Percentiles rank a stretch among this genome's conserved stretches.
These are phyloP conservation scores for Gnathonemus echidnorhynchus DNA, from an alignment of 2,113 vertebrate species.

Conservation along the genomic window DNA sequence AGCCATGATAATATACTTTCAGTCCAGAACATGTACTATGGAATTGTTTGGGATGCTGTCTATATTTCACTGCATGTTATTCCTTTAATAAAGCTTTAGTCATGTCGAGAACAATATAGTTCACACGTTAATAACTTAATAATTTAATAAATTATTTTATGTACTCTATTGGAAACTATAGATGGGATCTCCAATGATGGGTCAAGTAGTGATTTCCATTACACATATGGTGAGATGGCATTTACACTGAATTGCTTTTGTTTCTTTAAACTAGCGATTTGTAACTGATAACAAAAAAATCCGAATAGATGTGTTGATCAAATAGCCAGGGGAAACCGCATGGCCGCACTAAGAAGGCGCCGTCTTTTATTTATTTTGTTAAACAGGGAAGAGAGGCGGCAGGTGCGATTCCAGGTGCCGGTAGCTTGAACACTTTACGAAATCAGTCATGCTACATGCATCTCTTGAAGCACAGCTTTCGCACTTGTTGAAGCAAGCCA, in stretches of 20 bases:
- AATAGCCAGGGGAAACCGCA: neutral
- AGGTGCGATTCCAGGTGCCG: constrained; percentile 23
- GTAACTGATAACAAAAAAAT: neutral
- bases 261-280: neutral
- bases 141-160: neutral
- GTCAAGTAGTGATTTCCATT: neutral
- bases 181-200: neutral
- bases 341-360: neutral
- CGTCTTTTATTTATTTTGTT: constrained; percentile 22
- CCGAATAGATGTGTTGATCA: neutral
- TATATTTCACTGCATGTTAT: neutral
- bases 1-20: neutral
- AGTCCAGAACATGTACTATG: neutral
- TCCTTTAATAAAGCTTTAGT: neutral
- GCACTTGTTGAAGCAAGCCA: constrained; percentile 17
- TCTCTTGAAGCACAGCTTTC: neutral
- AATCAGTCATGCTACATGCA: constrained; percentile 3
- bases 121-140: neutral
- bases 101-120: neutral
- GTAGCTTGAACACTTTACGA: constrained; percentile 5
- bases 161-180: neutral
- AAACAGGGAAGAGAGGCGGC: constrained; percentile 19
- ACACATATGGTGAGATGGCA: neutral
- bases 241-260: neutral
- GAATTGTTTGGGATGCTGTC: neutral